A percentile compares a stretch with the other conserved stretches of the same genome.
These are phyloP conservation scores for Hypanus sabinus DNA, from an alignment of 2,113 vertebrate species.

Conservation along the genomic window DNA sequence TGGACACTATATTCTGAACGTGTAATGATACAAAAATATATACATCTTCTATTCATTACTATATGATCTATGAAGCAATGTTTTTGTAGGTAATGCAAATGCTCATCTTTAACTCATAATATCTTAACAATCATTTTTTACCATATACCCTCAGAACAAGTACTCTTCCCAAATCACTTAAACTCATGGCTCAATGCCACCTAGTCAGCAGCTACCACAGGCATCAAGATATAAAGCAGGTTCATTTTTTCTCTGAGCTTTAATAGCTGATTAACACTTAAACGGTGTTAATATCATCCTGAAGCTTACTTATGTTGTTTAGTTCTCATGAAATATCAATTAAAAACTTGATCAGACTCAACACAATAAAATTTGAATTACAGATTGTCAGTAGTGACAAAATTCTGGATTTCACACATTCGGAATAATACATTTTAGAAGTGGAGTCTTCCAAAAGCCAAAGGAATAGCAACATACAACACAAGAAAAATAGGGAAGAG, in stretches of 20 bases:
- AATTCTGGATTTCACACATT: constrained; percentile 14
- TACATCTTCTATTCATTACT: background rate
- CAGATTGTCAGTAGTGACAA: background rate
- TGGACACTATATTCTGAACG: background rate
- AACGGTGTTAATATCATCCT: background rate
- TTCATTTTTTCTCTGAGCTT: background rate
- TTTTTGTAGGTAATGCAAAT: background rate
- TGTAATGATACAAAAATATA: background rate
- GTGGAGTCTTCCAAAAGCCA: background rate
- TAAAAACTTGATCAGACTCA: background rate
- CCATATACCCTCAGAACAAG: background rate
- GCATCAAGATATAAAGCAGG: background rate
- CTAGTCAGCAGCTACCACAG: background rate
- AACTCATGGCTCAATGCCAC: background rate
- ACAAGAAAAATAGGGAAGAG: background rate
- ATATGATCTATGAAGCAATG: background rate
- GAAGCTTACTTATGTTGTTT: background rate
- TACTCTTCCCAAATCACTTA: background rate
- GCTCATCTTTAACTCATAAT: background rate
- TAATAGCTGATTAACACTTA: background rate
- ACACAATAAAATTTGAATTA: background rate
- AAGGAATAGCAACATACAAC: background rate
- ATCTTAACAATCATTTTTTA: background rate
- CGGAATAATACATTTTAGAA: background rate
- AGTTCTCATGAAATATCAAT: background rate